Conservation (phyloP, 2,797 vertebrate species). For the Tenualosa ilisha region DNA sequence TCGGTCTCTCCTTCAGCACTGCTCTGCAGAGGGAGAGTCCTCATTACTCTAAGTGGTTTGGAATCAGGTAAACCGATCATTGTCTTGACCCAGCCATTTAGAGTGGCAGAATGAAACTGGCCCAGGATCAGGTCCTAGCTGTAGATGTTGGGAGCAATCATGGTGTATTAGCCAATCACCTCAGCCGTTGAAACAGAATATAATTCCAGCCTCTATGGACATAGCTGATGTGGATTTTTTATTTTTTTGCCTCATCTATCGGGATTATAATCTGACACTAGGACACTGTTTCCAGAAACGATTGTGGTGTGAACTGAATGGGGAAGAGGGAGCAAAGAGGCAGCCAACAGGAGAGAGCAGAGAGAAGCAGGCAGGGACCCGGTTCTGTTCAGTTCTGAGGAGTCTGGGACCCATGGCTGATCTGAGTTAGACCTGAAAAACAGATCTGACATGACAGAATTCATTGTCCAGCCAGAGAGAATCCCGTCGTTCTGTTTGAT, state of each 20-base stretch:
- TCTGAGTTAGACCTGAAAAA: background rate
- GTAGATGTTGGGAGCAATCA: conserved; percentile 2
- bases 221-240: background rate
- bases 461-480: background rate
- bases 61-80: background rate
- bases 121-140: background rate
- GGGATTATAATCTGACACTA: background rate
- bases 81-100: conserved; percentile 1
- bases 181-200: background rate
- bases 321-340: background rate
- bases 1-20: background rate
- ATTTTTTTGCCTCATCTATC: background rate
- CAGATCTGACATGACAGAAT: background rate
- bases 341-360: background rate
- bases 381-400: no score
- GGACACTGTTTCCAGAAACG: background rate
- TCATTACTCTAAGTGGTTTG: background rate
- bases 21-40: background rate
- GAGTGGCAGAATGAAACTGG: background rate
- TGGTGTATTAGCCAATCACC: background rate
- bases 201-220: background rate
- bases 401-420: background rate
- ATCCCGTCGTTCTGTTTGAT: background rate
- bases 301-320: background rate
- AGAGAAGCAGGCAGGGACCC: background rate